Evolutionary conservation across 2,888 invertebrate species (phyloP).

Genomic region (Phlogophora meticulosa): DNA sequence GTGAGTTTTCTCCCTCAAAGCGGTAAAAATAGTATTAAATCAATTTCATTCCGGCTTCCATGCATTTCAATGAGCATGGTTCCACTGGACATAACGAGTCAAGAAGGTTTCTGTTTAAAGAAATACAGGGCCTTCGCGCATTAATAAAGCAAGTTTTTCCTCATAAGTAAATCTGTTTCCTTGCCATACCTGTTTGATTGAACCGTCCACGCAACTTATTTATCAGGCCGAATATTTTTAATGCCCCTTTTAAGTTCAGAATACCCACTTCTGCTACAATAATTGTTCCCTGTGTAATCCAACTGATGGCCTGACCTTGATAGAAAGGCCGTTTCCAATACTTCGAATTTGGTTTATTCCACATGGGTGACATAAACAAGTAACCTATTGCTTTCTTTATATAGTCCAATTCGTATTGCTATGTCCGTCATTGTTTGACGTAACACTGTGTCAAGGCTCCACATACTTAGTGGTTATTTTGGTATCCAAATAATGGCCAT

Average conservation of each 20-base stretch:
- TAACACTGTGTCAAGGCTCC: no score
- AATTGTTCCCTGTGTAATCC: no score
- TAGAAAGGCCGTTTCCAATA: no score
- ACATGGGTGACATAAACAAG: no score
- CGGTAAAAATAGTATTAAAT: not conserved
- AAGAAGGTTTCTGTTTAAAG: slow-evolving; percentile 22
- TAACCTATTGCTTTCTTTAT: no score
- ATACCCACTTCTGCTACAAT: not conserved
- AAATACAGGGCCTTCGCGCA: slow-evolving; percentile 27
- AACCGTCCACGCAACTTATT: not conserved
- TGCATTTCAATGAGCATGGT: not conserved
- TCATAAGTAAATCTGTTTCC: slow-evolving; percentile 14
- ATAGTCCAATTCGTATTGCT: no score
- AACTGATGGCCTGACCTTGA: no score
- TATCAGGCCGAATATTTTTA: not conserved
- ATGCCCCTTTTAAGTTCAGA: not conserved
- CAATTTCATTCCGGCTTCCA: slow-evolving; percentile 17
- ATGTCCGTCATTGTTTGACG: no score
- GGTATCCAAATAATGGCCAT: no score
- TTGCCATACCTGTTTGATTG: slow-evolving; percentile 6
- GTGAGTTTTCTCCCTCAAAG: no score
- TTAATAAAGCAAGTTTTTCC: slow-evolving; percentile 35
- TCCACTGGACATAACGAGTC: slow-evolving; percentile 4
- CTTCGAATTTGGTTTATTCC: no score
- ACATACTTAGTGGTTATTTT: no score